These are phyloP conservation scores for Sapajus apella DNA, from an alignment of 2,113 vertebrate genomes.

Conservation along the genomic window DNA sequence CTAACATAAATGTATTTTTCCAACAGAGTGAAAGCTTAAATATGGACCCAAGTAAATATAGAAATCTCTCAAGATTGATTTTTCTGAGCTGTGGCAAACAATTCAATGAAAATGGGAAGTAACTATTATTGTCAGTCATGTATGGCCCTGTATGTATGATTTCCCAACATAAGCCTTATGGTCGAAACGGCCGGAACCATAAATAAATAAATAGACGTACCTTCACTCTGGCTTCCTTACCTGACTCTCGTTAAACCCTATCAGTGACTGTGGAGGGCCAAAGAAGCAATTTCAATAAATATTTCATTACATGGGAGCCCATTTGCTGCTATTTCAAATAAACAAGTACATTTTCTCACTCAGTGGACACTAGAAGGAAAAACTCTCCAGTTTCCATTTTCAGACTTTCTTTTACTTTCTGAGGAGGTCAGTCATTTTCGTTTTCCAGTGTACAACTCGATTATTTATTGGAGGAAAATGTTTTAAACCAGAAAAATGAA, in stretches of 20 bases:
- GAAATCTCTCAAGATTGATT: conserved; percentile 64
- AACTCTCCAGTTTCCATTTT: conserved; percentile 71
- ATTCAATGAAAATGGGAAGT: conserved; percentile 68
- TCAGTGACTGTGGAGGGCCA: conserved; percentile 65
- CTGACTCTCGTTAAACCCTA: conserved; percentile 71
- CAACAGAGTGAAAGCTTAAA: conserved; percentile 47
- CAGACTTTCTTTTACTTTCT: conserved; percentile 62
- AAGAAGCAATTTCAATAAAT: conserved; percentile 79
- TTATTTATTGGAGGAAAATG: conserved; percentile 76
- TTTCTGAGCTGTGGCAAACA: conserved; percentile 67
- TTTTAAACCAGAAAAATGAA: conserved; percentile 69
- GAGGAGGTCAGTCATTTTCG: conserved; percentile 17
- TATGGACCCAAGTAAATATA: conserved; percentile 1
- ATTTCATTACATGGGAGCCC: conserved; percentile 71
- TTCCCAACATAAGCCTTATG: conserved; percentile 70
- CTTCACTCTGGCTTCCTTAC: conserved; percentile 51
- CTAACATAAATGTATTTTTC: conserved; percentile 20
- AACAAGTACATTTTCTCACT: conserved; percentile 74
- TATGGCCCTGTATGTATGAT: conserved; percentile 66
- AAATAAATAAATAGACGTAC: conserved; percentile 79
- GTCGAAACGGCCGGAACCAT: conserved; percentile 67
- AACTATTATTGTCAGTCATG: conserved; percentile 62
- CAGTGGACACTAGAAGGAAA: conserved; percentile 51
- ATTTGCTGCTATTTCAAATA: conserved; percentile 74
- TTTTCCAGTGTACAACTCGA: conserved; percentile 37